phyloP scores from a whole-genome alignment of 2,888 invertebrate genomes.

The Xylocampa areola region DNA sequence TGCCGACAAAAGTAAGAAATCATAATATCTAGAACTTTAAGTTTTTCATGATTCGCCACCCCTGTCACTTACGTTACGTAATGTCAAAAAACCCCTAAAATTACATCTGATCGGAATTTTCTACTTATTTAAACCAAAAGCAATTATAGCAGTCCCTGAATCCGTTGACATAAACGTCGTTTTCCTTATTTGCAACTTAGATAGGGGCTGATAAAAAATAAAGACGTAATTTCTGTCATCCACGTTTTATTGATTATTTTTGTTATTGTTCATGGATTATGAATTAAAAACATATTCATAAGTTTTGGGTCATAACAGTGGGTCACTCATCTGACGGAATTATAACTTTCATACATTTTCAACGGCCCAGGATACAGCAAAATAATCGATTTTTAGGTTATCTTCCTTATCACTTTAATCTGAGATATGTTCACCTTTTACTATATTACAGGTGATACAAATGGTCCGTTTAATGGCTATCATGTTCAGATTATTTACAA shows the following conservation, averaged over 20 bases:
- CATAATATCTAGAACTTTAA: conserved; percentile 47
- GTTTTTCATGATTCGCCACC: conserved; percentile 62
- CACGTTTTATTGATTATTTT: conserved; percentile 69
- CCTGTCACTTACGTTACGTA: conserved; percentile 87
- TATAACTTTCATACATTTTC: conserved; percentile 8
- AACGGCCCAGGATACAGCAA: not conserved
- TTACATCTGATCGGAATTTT: conserved; percentile 16
- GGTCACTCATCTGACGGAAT: not conserved
- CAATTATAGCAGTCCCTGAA: not conserved
- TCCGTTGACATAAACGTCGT: not conserved
- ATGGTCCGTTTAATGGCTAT: not conserved
- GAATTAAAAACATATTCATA: conserved; percentile 18
- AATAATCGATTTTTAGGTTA: conserved; percentile 58
- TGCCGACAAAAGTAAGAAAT: conserved; percentile 91
- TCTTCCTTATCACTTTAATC: conserved; percentile 64
- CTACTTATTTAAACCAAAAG: not conserved
- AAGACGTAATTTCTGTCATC: conserved; percentile 47
- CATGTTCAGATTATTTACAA: conserved; percentile 3
- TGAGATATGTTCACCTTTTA: conserved; percentile 18
- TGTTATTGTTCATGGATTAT: conserved; percentile 42
- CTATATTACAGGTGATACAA: not conserved
- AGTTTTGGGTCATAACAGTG: not conserved
- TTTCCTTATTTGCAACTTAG: not conserved
- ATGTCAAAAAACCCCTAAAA: conserved; percentile 78
- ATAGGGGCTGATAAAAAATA: conserved; percentile 5